phyloP scores from a whole-genome alignment of 2,113 vertebrate species.

The rat (Rattus norvegicus) region GRCr8 NC_086020.1:198364501-198365000 shows the following conservation, averaged over 20 bases:
- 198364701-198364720: background rate
- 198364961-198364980: background rate
- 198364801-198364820: background rate
- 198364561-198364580: background rate
- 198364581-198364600: background rate
- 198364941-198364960: background rate
- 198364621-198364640: background rate
- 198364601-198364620: background rate
- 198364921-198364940: background rate
- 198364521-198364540: background rate
- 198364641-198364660: background rate
- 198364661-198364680: background rate
- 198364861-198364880: background rate
- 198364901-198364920: background rate
- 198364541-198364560: background rate
- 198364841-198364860: background rate
- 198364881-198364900: background rate
- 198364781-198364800: background rate
- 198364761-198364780: background rate
- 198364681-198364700: background rate
- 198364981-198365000: background rate
- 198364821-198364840: rapidly evolving
- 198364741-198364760: background rate
- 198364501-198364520: background rate
- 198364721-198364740: background rate